Conservation (phyloP, 2,888 invertebrate species). For the Pseudeuparius sepicola region DNA sequence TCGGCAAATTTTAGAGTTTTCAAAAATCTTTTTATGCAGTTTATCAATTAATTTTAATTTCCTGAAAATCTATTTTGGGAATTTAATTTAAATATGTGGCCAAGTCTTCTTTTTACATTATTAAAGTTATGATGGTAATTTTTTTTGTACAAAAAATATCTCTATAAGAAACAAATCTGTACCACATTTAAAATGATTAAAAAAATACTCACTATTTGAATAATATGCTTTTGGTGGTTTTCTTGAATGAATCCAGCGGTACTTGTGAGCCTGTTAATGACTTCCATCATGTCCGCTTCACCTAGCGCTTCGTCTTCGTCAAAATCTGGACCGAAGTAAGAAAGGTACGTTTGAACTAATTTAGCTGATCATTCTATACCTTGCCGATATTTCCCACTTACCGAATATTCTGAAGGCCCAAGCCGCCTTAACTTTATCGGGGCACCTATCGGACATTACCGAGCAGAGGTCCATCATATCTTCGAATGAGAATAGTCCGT, state of each 20-base stretch:
- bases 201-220: constrained; percentile 47
- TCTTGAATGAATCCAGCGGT: constrained; percentile 36
- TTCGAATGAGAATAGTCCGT: constrained; percentile 63
- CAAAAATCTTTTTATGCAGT: constrained; percentile 5
- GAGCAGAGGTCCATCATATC: constrained; percentile 70
- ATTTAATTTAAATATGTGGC: no score
- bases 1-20: no score
- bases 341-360: neutral
- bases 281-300: constrained; percentile 44
- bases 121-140: no score
- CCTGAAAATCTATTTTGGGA: no score
- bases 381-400: no score
- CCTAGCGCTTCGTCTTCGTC: constrained; percentile 53
- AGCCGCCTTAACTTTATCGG: constrained; percentile 57
- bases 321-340: constrained; percentile 44
- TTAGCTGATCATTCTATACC: no score
- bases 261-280: constrained; percentile 45
- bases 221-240: constrained; percentile 43
- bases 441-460: constrained; percentile 63
- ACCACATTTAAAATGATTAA: no score
- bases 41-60: constrained; percentile 10
- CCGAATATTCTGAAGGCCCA: constrained; percentile 74
- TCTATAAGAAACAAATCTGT: no score
- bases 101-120: no score
- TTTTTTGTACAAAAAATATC: no score